Evolutionary conservation across 1,140 invertebrate genomes (phyloP).

Genomic region (Diploscapter pachys): DNA sequence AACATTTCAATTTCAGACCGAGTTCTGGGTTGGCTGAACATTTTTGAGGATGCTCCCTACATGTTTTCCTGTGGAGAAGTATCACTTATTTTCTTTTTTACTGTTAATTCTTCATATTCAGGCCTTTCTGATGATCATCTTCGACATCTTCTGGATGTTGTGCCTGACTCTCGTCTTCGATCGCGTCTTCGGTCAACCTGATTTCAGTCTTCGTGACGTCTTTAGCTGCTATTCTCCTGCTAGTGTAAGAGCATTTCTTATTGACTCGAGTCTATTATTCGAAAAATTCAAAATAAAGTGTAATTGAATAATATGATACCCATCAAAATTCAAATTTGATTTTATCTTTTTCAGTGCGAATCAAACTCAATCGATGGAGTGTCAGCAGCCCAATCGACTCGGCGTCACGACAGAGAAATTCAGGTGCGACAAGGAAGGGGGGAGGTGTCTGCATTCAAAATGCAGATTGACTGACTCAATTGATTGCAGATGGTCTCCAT

Average conservation of each 20-base stretch:
- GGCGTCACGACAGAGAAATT: no score
- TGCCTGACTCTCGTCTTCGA: conserved; percentile 17
- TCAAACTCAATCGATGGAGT: no score
- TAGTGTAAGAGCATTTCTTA: not conserved
- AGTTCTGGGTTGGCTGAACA: conserved; percentile 14
- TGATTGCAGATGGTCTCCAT: no score
- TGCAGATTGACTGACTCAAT: no score
- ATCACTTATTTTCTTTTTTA: no score
- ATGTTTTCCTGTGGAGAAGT: conserved; percentile 4
- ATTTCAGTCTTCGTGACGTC: not conserved
- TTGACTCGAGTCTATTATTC: not conserved
- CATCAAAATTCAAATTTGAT: conserved; percentile 4
- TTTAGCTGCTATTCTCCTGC: not conserved
- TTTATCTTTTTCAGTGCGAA: not conserved
- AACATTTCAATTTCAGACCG: not conserved
- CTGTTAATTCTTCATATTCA: not conserved
- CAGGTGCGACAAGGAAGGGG: no score
- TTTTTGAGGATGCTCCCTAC: conserved; percentile 11
- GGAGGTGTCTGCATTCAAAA: no score
- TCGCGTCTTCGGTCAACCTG: conserved; percentile 8
- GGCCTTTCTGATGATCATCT: conserved; percentile 20
- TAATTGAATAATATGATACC: conserved; percentile 4
- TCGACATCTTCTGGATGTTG: conserved; percentile 28
- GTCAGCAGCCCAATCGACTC: not conserved
- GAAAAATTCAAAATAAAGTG: not conserved